phyloP scores from a whole-genome alignment of 2,888 invertebrate species.

The Drosophila antonietae region DNA sequence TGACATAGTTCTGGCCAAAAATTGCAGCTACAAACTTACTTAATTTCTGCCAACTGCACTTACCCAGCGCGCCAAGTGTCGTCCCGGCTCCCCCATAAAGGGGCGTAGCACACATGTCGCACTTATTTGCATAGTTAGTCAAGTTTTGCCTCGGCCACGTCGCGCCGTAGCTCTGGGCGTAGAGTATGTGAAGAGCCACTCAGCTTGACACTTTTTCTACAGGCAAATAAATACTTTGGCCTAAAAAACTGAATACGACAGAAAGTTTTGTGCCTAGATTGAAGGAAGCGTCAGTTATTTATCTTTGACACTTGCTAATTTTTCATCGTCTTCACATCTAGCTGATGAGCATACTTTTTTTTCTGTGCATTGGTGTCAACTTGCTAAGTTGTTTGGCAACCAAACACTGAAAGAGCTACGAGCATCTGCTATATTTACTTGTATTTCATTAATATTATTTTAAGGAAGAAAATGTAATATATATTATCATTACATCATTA shows the following conservation, averaged over 20 bases:
- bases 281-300: constrained; percentile 52
- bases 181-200: constrained; percentile 68
- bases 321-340: constrained; percentile 45
- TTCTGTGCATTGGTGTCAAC: constrained; percentile 60
- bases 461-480: too few relatives aligned
- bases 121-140: constrained; percentile 78
- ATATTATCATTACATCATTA: too few relatives aligned
- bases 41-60: constrained; percentile 79
- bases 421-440: background rate
- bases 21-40: constrained; percentile 80
- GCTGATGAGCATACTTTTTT: constrained; percentile 57
- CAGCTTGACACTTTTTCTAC: constrained; percentile 71
- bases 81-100: constrained; percentile 27
- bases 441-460: background rate
- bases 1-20: constrained; percentile 78
- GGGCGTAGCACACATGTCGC: constrained; percentile 62
- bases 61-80: constrained; percentile 69
- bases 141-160: constrained; percentile 52
- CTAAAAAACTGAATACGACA: constrained; percentile 12
- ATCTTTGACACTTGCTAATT: constrained; percentile 80
- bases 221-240: constrained; percentile 68
- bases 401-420: constrained; percentile 46
- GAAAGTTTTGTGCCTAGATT: background rate
- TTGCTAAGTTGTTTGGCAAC: constrained; percentile 75
- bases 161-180: background rate